Evolutionary conservation across 1,140 invertebrate genomes (phyloP).

Genomic region (Brachionus manjavacas): DNA sequence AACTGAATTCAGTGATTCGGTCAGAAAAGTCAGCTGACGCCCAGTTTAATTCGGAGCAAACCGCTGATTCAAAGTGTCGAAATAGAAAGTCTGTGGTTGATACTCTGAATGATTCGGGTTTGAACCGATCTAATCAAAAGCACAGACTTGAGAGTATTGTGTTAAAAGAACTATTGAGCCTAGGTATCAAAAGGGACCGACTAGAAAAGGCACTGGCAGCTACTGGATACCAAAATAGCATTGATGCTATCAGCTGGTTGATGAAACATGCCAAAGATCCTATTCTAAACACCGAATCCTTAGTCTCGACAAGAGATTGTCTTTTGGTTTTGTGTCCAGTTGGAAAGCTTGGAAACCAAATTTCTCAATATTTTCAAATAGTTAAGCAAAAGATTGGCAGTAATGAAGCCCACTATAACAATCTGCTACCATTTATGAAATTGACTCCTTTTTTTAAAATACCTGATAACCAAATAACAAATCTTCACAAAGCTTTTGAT

Average conservation of each 20-base stretch:
- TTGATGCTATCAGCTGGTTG: slow-evolving; percentile 35
- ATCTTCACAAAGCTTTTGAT: slow-evolving; percentile 38
- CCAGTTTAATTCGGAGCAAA: not conserved
- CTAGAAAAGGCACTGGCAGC: slow-evolving; percentile 16
- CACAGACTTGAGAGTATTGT: not conserved
- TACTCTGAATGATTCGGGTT: not conserved
- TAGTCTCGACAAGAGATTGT: slow-evolving; percentile 24
- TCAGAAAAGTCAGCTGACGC: not conserved
- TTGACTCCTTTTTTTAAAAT: slow-evolving; percentile 38
- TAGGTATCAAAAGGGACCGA: not conserved
- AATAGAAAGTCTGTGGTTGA: not conserved
- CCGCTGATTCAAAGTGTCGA: not conserved
- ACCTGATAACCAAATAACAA: slow-evolving; percentile 20
- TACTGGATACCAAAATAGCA: slow-evolving; percentile 25
- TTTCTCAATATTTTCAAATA: slow-evolving; percentile 2
- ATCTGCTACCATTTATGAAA: slow-evolving; percentile 34
- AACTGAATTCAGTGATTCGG: not conserved
- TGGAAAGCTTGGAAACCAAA: not conserved
- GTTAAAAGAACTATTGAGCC: not conserved
- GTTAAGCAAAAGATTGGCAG: slow-evolving; percentile 19
- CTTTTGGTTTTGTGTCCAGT: slow-evolving; percentile 26
- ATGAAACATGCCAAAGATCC: slow-evolving; percentile 37
- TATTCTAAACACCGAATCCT: not conserved
- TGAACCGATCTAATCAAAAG: not conserved
- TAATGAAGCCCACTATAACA: slow-evolving; percentile 30